Conservation (phyloP, 2,888 invertebrate genomes). For the Pachydiplax longipennis region DNA sequence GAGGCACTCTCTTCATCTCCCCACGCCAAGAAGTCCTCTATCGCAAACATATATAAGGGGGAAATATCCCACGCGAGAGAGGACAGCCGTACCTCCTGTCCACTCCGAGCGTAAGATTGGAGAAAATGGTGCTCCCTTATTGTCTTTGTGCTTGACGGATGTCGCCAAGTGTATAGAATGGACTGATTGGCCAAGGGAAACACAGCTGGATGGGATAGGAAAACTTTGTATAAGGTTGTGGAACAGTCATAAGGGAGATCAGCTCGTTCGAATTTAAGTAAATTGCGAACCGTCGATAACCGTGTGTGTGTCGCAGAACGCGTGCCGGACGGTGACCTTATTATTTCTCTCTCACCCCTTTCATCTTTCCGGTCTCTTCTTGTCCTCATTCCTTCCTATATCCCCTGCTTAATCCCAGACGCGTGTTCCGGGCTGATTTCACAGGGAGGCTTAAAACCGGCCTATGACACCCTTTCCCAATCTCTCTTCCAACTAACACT, state of each 20-base stretch:
- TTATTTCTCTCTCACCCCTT: background rate
- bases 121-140: background rate
- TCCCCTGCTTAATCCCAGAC: slow-evolving; percentile 35
- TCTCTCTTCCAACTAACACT: background rate
- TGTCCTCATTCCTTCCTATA: background rate
- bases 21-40: background rate
- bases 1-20: background rate
- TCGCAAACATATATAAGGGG: background rate
- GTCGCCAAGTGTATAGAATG: background rate
- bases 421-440: slow-evolving; percentile 43
- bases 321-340: slow-evolving; percentile 21
- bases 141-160: background rate
- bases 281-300: background rate
- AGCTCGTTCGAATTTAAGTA: background rate
- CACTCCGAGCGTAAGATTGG: background rate
- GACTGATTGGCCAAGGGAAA: background rate
- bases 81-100: background rate
- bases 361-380: background rate
- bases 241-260: background rate
- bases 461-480: slow-evolving; percentile 6
- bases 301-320: background rate
- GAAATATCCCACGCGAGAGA: background rate
- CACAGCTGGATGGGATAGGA: background rate
- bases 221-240: background rate
- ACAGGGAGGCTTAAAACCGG: slow-evolving; percentile 38